Evolutionary conservation across 2,888 invertebrate species (phyloP).

Genomic region (Hydriomena furcata): DNA sequence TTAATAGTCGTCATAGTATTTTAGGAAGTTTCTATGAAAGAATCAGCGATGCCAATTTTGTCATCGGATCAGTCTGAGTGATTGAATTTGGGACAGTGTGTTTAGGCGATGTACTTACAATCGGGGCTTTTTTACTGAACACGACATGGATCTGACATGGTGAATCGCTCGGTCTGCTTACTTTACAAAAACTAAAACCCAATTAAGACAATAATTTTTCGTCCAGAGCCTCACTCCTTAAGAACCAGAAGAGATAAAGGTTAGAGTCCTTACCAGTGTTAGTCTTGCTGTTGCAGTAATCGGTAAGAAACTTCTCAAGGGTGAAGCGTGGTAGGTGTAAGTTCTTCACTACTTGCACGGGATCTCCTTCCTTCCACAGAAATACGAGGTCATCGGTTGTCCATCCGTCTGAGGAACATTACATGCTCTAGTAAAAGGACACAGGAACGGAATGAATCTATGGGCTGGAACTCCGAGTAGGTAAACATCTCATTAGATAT

Average conservation of each 20-base stretch:
- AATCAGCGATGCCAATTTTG: slow-evolving; percentile 7
- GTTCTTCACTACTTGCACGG: slow-evolving; percentile 97
- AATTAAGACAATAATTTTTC: slow-evolving; percentile 5
- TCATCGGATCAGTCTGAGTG: slow-evolving; percentile 8
- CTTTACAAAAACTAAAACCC: slow-evolving; percentile 10
- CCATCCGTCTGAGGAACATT: slow-evolving; percentile 92
- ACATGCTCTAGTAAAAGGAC: slow-evolving; percentile 15
- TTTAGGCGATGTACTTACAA: slow-evolving; percentile 10
- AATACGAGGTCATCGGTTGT: slow-evolving; percentile 98
- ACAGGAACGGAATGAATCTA: neutral
- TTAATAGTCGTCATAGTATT: slow-evolving; percentile 11
- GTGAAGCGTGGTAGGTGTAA: slow-evolving; percentile 97
- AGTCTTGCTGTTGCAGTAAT: slow-evolving; percentile 98
- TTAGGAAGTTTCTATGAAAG: slow-evolving; percentile 15
- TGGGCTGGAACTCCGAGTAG: neutral
- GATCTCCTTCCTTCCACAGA: slow-evolving; percentile 97
- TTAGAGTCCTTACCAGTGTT: slow-evolving; percentile 90
- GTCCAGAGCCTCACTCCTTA: slow-evolving; percentile 36
- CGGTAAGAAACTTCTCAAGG: slow-evolving; percentile 96
- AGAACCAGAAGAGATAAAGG: slow-evolving; percentile 5
- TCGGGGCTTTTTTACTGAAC: slow-evolving; percentile 5
- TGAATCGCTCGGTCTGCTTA: slow-evolving; percentile 5
- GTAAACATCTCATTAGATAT: too few relatives aligned
- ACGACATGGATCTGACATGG: neutral
- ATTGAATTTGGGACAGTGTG: slow-evolving; percentile 11